Evolutionary conservation across 2,113 vertebrate species (phyloP), one percentile per base, ranked within the genome.

Genomic region (Aspidoscelis tigris): DNA sequence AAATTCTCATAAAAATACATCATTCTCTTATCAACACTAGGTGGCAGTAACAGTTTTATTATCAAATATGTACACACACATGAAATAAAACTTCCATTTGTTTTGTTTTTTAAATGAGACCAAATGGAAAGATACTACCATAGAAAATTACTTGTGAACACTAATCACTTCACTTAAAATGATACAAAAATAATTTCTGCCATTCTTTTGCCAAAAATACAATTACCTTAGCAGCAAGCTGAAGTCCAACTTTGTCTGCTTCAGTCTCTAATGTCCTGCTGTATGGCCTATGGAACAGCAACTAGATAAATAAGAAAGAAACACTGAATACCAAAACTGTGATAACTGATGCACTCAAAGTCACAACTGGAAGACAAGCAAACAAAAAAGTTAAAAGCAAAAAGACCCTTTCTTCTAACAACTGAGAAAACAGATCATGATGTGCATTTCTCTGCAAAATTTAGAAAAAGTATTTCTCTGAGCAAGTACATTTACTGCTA

Each of bases 211-310:
- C 69, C 3, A 53, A 80, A 74, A 24, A 7, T 4, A 75, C 3
- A 2, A 77, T 91, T 96, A 99, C 98, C 98, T 99, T 99, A 39
- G 98, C 98, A 88, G 97, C 98, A 92, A 99, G 88, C 88, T 96
- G 96, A 80, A 99, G 89, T 91, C 98, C 99, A 33, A 99, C 96
- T 92, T 95, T 89, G 93, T 99, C 99, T 65, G 99, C 99, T 90
- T 99, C 99, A 1, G 95, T 95, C 88, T 99, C 99, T 90, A 99
- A 79, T 5, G 97, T 98, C 77, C 98, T 96, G 92, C 95, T 98
- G 90, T 97, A 99, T 0, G 98, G 98, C 88, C 96, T 96, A 18
- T 95, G 93, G 93, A 99, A 98, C 88, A 99, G 88, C 85, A 97
- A 92, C 99, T 99, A 93, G 20, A 93, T 88, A 83, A 89, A 91